phyloP scores from a whole-genome alignment of 2,797 vertebrate species.

The Helarctos malayanus region DNA sequence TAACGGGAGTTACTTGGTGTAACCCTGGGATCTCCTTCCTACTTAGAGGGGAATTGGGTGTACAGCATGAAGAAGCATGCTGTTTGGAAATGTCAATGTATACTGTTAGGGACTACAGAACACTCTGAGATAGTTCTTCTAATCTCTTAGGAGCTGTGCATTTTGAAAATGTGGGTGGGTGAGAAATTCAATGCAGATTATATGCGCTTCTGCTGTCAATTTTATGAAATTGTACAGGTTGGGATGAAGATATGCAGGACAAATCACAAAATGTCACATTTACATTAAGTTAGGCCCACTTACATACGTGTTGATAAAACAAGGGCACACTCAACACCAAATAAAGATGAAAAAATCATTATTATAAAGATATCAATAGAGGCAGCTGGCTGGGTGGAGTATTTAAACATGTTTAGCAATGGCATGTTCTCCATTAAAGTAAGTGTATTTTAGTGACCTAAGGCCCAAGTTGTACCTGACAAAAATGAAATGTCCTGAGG shows the following conservation, averaged over 20 bases:
- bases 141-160: not conserved
- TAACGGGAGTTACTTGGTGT: not conserved
- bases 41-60: not conserved
- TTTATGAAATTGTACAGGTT: not conserved
- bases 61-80: not conserved
- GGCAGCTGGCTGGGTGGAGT: not conserved
- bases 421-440: not conserved
- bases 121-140: not conserved
- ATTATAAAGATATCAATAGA: not conserved
- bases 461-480: not conserved
- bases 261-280: not conserved
- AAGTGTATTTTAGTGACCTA: not conserved
- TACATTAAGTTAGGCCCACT: not conserved
- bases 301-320: not conserved
- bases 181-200: not conserved
- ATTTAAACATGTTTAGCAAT: slow-evolving; percentile 16
- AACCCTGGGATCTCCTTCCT: not conserved
- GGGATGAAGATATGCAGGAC: not conserved
- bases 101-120: not conserved
- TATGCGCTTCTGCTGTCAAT: not conserved
- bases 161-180: not conserved
- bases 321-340: not conserved
- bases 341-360: not conserved
- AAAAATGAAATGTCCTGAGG: slow-evolving; percentile 30
- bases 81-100: slow-evolving; percentile 22